These are phyloP conservation scores for Erebia aethiops DNA, from an alignment of 2,888 invertebrate genomes.

Conservation along the genomic window DNA sequence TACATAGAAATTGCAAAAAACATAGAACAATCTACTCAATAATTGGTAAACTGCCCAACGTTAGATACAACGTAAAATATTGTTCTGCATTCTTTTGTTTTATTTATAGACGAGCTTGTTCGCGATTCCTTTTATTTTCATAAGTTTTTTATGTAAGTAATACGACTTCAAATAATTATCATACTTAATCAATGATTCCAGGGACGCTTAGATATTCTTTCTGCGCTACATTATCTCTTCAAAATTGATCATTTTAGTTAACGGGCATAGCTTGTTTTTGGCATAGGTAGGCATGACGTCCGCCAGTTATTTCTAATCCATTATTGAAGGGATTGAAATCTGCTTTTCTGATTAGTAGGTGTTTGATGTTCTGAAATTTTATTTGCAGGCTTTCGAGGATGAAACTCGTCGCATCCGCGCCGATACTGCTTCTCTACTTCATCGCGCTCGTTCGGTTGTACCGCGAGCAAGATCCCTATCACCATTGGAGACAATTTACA, in stretches of 20 bases:
- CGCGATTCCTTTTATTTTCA: constrained; percentile 1
- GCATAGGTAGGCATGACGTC: no score
- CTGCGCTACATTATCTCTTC: not conserved
- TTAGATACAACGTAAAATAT: constrained; percentile 1
- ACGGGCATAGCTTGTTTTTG: no score
- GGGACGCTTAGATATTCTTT: not conserved
- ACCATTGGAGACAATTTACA: constrained; percentile 80
- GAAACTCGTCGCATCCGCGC: constrained; percentile 92
- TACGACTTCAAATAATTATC: not conserved
- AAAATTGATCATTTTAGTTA: not conserved
- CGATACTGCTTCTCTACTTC: constrained; percentile 88
- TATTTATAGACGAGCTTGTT: constrained; percentile 8
- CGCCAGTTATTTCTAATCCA: not conserved
- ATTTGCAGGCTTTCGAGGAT: constrained; percentile 89
- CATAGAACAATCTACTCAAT: constrained; percentile 6
- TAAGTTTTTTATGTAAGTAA: not conserved
- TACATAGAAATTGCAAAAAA: not conserved
- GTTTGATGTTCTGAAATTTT: not conserved
- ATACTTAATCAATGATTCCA: not conserved
- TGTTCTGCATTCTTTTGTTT: constrained; percentile 15
- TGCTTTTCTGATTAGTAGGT: not conserved
- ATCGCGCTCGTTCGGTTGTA: constrained; percentile 89
- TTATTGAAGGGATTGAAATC: not conserved
- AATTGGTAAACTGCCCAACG: constrained; percentile 22
- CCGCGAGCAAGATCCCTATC: constrained; percentile 85